phyloP scores from a whole-genome alignment of 1,140 invertebrate genomes.

The Lasaia peninsularis region DNA sequence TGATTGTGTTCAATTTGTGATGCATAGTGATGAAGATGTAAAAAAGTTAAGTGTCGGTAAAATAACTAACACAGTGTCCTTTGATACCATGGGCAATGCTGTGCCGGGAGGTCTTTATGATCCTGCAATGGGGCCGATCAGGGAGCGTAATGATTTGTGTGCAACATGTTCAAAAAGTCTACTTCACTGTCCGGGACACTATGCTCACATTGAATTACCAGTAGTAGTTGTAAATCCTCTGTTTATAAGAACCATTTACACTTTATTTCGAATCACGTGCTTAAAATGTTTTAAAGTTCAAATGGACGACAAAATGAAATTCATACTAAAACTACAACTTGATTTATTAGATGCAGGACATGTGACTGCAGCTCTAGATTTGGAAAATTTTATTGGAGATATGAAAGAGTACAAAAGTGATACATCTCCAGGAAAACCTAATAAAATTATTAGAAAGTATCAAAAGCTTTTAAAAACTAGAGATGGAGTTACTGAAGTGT shows the following conservation, averaged over 20 bases:
- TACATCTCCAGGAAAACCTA: conserved; percentile 41
- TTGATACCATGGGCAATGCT: conserved; percentile 92
- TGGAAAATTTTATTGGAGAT: conserved; percentile 78
- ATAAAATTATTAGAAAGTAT: conserved; percentile 61
- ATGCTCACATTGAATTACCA: conserved; percentile 96
- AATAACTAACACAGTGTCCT: conserved; percentile 88
- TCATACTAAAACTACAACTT: conserved; percentile 85
- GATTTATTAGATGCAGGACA: conserved; percentile 86
- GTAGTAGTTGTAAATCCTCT: conserved; percentile 95
- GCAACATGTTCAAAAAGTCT: conserved; percentile 86
- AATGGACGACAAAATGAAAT: conserved; percentile 82
- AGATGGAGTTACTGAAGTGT: conserved; percentile 56
- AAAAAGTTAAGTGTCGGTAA: conserved; percentile 91
- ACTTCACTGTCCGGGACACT: conserved; percentile 92
- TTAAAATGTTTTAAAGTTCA: conserved; percentile 84
- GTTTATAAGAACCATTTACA: conserved; percentile 86
- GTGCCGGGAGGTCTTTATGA: conserved; percentile 92
- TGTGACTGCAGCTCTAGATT: conserved; percentile 83
- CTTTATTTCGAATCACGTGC: conserved; percentile 84
- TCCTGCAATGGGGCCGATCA: conserved; percentile 82
- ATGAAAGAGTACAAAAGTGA: conserved; percentile 44
- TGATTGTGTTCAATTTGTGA: conserved; percentile 80
- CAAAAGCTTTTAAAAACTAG: conserved; percentile 58
- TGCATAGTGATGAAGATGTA: conserved; percentile 91
- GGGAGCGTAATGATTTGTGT: conserved; percentile 84